Evolutionary conservation across 2,888 invertebrate genomes (phyloP).

Genomic region (Exocentrus adspersus): DNA sequence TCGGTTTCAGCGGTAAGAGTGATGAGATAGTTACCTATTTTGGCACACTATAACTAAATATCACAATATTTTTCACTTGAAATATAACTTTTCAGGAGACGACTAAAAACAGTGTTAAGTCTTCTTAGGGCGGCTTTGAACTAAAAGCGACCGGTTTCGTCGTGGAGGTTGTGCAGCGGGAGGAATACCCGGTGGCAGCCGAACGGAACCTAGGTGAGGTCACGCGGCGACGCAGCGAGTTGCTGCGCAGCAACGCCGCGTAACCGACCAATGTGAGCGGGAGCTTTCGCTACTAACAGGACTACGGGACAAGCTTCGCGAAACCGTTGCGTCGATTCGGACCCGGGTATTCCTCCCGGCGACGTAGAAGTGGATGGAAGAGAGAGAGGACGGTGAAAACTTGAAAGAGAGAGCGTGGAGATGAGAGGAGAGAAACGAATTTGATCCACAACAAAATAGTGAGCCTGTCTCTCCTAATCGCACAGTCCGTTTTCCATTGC

Average conservation of each 20-base stretch:
- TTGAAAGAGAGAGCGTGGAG: slow-evolving; percentile 64
- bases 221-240: slow-evolving; percentile 51
- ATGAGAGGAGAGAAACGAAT: slow-evolving; percentile 65
- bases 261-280: slow-evolving; percentile 50
- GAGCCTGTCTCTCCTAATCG: slow-evolving; percentile 64
- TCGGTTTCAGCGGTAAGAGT: slow-evolving; percentile 13
- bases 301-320: slow-evolving; percentile 56
- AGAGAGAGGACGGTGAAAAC: slow-evolving; percentile 65
- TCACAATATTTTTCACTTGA: slow-evolving; percentile 64
- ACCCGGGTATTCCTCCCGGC: slow-evolving; percentile 52
- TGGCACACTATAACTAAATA: slow-evolving; percentile 64
- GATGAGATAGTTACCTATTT: slow-evolving; percentile 60
- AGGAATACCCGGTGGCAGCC: slow-evolving; percentile 44
- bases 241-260: slow-evolving; percentile 48
- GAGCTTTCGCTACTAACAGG: slow-evolving; percentile 55
- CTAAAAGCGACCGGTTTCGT: slow-evolving; percentile 58
- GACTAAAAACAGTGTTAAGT: slow-evolving; percentile 58
- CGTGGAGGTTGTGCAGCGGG: slow-evolving; percentile 47
- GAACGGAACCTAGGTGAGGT: slow-evolving; percentile 53
- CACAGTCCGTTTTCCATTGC: slow-evolving; percentile 64
- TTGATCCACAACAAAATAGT: slow-evolving; percentile 67
- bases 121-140: slow-evolving; percentile 59
- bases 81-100: slow-evolving; percentile 57
- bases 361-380: slow-evolving; percentile 62
- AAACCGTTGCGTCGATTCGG: slow-evolving; percentile 53